Base-by-base conservation (phyloP, 2,113 vertebrate genomes). In the Pluvianellus socialis region DNA sequence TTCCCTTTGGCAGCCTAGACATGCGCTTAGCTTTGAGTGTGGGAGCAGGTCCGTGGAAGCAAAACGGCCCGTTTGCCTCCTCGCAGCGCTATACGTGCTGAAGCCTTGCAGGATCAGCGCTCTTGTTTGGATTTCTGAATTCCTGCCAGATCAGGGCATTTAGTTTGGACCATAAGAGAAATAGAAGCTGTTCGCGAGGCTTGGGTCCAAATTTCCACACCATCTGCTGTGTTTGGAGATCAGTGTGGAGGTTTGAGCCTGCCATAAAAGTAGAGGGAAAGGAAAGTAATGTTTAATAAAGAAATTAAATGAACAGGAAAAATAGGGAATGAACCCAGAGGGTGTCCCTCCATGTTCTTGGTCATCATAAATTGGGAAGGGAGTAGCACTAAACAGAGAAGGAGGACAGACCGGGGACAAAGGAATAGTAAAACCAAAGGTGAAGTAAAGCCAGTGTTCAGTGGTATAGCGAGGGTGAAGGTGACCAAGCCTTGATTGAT, bases 71-170 rank as follows among this genome's bases (percentile, higher is more conserved):
- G 6, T 88, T 90, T 0, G 10, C 79, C 90, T 83, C 67, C 88
- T 85, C 0, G 0, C 67, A 88, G 95, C 2, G 38, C 3, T 12
- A 82, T 90, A 86, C 0, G 1, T 66, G 85, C 92, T 70, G 71
- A 52, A 92, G 35, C 3, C 85, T 71, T 67, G 76, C 0, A 9
- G 94, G 77, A 96, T 94, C 80, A 75, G 52, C 3, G 3, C 45
- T 96, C 74, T 52, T 92, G 87, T 93, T 96, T 96, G 95, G 71
- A 50, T 90, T 92, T 80, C 85, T 92, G 86, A 95, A 83, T 42
- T 90, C 47, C 71, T 96, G 88, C 95, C 93, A 95, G 79, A 96
- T 94, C 90, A 93, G 90, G 85, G 82, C 95, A 93, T 96, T 96
- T 96, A 90, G 88, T 77, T 97, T 94, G 88, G 92, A 90, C 59